A percentile compares a stretch with the other conserved stretches of the same genome.
phyloP scores from a whole-genome alignment of 2,888 invertebrate genomes.

The Phoenoteleia sp. region DNA sequence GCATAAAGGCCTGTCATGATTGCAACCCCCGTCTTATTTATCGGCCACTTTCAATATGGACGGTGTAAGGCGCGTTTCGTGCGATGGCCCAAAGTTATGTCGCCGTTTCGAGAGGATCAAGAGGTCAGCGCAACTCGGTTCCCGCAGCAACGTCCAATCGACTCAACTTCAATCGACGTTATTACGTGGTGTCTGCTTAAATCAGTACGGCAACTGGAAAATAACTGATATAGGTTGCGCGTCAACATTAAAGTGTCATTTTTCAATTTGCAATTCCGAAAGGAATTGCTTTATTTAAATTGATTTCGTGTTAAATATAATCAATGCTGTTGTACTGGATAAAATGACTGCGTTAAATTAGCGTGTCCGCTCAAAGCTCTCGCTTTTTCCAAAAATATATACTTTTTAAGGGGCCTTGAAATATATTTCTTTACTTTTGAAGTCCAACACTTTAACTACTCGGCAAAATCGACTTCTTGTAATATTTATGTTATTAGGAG shows the following conservation, averaged over 20 bases:
- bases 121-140: slow-evolving; percentile 70
- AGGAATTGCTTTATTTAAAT: not conserved
- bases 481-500: too few relatives aligned
- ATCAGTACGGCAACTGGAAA: slow-evolving; percentile 59
- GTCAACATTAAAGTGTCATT: slow-evolving; percentile 7
- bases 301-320: too few relatives aligned
- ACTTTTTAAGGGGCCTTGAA: too few relatives aligned
- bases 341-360: too few relatives aligned
- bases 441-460: too few relatives aligned
- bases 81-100: slow-evolving; percentile 75
- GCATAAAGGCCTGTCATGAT: slow-evolving; percentile 75
- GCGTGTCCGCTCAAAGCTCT: too few relatives aligned
- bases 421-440: too few relatives aligned
- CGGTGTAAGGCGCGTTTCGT: slow-evolving; percentile 70
- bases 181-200: slow-evolving; percentile 67
- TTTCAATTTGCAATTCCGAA: slow-evolving; percentile 39
- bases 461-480: too few relatives aligned
- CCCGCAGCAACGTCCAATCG: slow-evolving; percentile 66
- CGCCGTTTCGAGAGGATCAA: slow-evolving; percentile 75
- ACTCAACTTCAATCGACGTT: slow-evolving; percentile 68
- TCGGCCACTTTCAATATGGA: slow-evolving; percentile 70
- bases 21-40: slow-evolving; percentile 76
- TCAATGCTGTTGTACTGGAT: too few relatives aligned
- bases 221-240: slow-evolving; percentile 18
- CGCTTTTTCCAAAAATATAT: too few relatives aligned